Percentiles rank a stretch among this genome's conserved stretches.
Evolutionary conservation across 2,113 vertebrate species (phyloP).

Genomic region (Cyprinodon brontotheroides): DNA sequence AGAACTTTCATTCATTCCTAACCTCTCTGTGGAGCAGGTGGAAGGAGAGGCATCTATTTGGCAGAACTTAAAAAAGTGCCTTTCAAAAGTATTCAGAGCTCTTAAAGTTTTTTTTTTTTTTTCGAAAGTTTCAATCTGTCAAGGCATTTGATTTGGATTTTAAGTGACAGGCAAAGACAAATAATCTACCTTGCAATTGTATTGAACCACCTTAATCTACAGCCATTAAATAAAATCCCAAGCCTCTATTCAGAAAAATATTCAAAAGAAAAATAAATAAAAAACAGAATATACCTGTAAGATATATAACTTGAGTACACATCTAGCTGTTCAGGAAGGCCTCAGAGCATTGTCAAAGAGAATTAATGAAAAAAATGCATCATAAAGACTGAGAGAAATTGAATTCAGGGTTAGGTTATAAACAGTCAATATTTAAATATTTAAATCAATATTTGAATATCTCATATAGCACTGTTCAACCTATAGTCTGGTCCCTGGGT

Average conservation of each 20-base stretch:
- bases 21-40: conserved; percentile 20
- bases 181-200: neutral
- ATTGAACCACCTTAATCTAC: neutral
- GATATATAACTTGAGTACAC: neutral
- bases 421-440: neutral
- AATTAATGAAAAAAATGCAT: neutral
- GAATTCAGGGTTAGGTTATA: neutral
- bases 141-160: neutral
- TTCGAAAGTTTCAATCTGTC: neutral
- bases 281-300: neutral
- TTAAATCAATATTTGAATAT: neutral
- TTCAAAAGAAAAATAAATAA: neutral
- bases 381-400: neutral
- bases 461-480: neutral
- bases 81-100: neutral
- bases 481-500: neutral
- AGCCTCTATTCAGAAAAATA: neutral
- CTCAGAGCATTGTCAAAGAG: neutral
- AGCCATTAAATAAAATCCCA: neutral
- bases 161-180: neutral
- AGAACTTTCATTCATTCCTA: conserved; percentile 48
- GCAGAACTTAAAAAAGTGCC: neutral
- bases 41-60: conserved; percentile 19
- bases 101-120: neutral
- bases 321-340: neutral